phyloP scores from a whole-genome alignment of 2,113 vertebrate species.

The Megaceryle torquata region DNA sequence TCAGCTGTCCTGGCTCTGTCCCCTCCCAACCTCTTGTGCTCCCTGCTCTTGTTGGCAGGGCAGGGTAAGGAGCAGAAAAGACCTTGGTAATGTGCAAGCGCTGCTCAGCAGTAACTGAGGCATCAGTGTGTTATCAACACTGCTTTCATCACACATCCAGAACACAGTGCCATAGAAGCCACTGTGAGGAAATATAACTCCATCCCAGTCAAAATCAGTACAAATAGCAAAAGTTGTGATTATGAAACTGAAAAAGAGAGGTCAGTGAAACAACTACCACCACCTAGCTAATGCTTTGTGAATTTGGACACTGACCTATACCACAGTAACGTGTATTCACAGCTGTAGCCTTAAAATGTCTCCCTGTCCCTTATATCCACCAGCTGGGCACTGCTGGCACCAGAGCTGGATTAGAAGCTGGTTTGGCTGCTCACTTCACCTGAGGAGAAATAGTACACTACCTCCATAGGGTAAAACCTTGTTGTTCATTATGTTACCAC shows the following conservation, averaged over 20 bases:
- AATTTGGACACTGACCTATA: neutral
- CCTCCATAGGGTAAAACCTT: neutral
- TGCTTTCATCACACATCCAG: neutral
- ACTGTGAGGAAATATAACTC: neutral
- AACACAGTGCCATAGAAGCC: neutral
- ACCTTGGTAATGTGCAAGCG: accelerated
- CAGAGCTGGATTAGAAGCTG: neutral
- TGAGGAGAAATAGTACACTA: neutral
- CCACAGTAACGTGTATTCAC: accelerated
- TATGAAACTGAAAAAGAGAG: neutral
- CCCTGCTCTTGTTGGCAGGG: accelerated
- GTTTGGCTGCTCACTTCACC: neutral
- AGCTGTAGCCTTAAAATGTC: neutral
- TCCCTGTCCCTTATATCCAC: neutral
- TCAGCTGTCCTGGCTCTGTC: neutral
- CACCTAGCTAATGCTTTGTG: accelerated
- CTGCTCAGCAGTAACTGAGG: neutral
- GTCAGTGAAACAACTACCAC: neutral
- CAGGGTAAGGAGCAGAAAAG: neutral
- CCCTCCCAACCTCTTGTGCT: accelerated
- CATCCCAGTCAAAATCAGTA: neutral
- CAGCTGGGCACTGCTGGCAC: neutral
- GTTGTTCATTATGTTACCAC: accelerated
- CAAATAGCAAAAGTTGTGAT: neutral
- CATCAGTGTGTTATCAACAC: neutral